A percentile compares a stretch with the other conserved stretches of the same genome.
Evolutionary conservation across 2,888 invertebrate genomes (phyloP).

Genomic region (Drosophila infuscata): DNA sequence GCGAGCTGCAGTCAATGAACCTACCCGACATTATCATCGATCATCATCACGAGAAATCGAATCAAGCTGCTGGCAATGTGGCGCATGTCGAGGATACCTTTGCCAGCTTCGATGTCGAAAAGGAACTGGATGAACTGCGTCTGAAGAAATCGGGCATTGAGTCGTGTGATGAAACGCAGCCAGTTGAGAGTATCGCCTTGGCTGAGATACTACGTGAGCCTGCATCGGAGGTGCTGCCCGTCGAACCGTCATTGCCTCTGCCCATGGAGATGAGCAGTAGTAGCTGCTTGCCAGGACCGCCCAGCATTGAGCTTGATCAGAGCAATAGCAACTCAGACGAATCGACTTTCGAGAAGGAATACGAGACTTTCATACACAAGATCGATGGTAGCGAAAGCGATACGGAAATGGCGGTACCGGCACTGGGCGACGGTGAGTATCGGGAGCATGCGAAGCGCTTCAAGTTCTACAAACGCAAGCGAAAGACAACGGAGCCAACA

Average conservation of each 20-base stretch:
- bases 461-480: slow-evolving; percentile 80
- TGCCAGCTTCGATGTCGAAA: slow-evolving; percentile 81
- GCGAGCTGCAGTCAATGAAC: slow-evolving; percentile 63
- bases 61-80: slow-evolving; percentile 7
- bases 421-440: slow-evolving; percentile 42
- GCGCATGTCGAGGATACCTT: slow-evolving; percentile 63
- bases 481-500: slow-evolving; percentile 63
- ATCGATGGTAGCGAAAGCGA: slow-evolving; percentile 72
- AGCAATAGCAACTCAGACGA: slow-evolving; percentile 77
- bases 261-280: slow-evolving; percentile 16
- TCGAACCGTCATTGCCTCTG: not conserved
- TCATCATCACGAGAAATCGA: slow-evolving; percentile 83
- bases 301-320: slow-evolving; percentile 73
- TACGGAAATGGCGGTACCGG: slow-evolving; percentile 25
- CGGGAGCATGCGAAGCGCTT: slow-evolving; percentile 69
- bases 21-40: slow-evolving; percentile 85
- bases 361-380: slow-evolving; percentile 82
- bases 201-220: slow-evolving; percentile 50
- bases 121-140: slow-evolving; percentile 79
- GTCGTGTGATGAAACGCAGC: slow-evolving; percentile 19
- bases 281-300: slow-evolving; percentile 19
- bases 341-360: slow-evolving; percentile 81
- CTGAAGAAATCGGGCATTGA: slow-evolving; percentile 48
- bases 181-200: slow-evolving; percentile 29
- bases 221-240: not conserved